Percentiles rank a stretch among this genome's conserved stretches.
phyloP scores from a whole-genome alignment of 2,113 vertebrate species.

The Tychaedon coryphoeus region DNA sequence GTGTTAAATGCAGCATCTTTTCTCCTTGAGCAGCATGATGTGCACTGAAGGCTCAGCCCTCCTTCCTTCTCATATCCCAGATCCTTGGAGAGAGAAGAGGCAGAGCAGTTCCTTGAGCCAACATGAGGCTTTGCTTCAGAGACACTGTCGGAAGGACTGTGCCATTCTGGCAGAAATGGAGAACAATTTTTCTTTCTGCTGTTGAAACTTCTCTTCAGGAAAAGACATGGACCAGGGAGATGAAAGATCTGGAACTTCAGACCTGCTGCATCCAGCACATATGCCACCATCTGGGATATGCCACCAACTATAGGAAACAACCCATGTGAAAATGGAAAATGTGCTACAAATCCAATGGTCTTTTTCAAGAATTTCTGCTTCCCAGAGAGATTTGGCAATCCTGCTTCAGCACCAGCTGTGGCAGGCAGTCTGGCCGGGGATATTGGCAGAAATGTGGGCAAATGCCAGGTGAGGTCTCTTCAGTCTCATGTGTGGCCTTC shows the following conservation, averaged over 20 bases:
- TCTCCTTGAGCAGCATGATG: neutral
- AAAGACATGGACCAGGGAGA: neutral
- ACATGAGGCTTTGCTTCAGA: neutral
- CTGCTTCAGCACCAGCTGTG: neutral
- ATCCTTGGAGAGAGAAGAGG: neutral
- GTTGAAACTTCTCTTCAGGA: neutral
- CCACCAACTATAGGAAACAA: neutral
- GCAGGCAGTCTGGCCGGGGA: neutral
- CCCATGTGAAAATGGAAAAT: neutral
- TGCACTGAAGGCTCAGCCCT: neutral
- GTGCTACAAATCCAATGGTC: neutral
- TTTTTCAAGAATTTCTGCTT: neutral
- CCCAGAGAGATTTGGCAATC: neutral
- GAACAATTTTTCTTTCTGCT: constrained; percentile 5
- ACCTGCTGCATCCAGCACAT: neutral
- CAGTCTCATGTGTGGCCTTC: accelerated
- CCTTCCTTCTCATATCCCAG: neutral
- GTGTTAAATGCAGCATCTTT: neutral
- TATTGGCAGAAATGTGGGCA: neutral
- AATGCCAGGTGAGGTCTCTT: neutral
- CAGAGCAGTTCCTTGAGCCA: neutral
- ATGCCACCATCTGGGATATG: neutral
- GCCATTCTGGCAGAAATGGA: neutral
- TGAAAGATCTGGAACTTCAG: neutral
- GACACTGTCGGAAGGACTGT: neutral